phyloP scores from a whole-genome alignment of 2,113 vertebrate genomes.

The Lethenteron camtschaticum region DNA sequence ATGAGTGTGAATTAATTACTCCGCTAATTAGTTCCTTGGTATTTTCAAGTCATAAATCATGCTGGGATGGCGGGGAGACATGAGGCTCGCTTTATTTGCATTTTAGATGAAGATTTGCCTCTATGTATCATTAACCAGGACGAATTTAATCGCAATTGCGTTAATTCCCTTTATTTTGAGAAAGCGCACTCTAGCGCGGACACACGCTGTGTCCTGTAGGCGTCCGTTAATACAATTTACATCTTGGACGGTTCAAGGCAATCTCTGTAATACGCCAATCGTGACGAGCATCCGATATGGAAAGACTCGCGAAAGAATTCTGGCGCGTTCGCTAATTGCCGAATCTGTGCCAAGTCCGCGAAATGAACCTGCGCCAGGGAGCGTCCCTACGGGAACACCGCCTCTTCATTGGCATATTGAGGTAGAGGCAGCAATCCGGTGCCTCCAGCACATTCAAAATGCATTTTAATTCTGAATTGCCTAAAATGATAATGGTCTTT shows the following conservation, averaged over 20 bases:
- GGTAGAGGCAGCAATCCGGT: neutral
- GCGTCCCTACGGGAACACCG: neutral
- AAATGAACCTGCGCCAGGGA: neutral
- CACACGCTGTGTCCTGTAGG: neutral
- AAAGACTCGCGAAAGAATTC: neutral
- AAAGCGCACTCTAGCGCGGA: neutral
- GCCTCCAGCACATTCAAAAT: neutral
- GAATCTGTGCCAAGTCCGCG: neutral
- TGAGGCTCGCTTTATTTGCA: neutral
- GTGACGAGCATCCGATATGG: neutral
- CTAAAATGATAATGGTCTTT: conserved; percentile 5
- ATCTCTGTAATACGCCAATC: neutral
- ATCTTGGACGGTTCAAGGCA: neutral
- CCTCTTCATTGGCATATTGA: conserved; percentile 1
- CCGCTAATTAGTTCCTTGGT: conserved; percentile 5
- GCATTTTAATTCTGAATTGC: neutral
- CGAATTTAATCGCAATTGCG: neutral
- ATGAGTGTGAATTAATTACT: conserved; percentile 5
- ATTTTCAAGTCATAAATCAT: conserved; percentile 5
- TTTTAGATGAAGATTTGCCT: conserved; percentile 1
- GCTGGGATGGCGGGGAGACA: neutral
- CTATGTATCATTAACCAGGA: conserved; percentile 1
- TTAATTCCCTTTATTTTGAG: neutral
- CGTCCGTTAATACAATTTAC: neutral
- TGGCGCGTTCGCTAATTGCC: neutral